Conservation (phyloP, 1,140 invertebrate species). For the Cecropterus lyciades region DNA sequence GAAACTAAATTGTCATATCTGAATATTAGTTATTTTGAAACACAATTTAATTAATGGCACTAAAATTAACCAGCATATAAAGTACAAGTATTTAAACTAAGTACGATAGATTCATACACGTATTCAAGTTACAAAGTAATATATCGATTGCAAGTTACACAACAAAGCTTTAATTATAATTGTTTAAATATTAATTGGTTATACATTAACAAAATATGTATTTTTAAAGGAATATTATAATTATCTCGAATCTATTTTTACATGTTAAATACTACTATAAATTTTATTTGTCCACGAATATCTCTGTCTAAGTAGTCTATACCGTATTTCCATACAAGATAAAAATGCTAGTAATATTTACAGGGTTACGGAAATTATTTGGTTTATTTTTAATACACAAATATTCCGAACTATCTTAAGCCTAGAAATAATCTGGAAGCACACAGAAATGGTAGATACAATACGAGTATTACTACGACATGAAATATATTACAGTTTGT, state of each 20-base stretch:
- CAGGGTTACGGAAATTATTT: slow-evolving; percentile 33
- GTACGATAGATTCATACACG: no score
- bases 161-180: no score
- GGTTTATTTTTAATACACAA: slow-evolving; percentile 14
- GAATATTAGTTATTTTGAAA: no score
- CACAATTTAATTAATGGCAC: no score
- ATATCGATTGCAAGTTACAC: no score
- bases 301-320: background rate
- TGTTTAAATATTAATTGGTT: no score
- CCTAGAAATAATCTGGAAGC: slow-evolving; percentile 57
- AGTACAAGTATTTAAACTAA: no score
- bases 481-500: background rate
- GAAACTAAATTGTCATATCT: no score
- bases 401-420: slow-evolving; percentile 36
- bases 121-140: no score
- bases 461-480: slow-evolving; percentile 8
- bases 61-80: no score
- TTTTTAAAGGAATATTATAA: background rate
- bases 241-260: slow-evolving; percentile 9
- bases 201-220: background rate
- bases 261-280: slow-evolving; percentile 3
- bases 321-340: slow-evolving; percentile 43
- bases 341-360: slow-evolving; percentile 62
- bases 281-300: slow-evolving; percentile 28
- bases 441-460: slow-evolving; percentile 53